Evolutionary conservation across 2,888 invertebrate species (phyloP), one percentile per base, ranked within the genome.

Genomic region (Sacculina carcini): DNA sequence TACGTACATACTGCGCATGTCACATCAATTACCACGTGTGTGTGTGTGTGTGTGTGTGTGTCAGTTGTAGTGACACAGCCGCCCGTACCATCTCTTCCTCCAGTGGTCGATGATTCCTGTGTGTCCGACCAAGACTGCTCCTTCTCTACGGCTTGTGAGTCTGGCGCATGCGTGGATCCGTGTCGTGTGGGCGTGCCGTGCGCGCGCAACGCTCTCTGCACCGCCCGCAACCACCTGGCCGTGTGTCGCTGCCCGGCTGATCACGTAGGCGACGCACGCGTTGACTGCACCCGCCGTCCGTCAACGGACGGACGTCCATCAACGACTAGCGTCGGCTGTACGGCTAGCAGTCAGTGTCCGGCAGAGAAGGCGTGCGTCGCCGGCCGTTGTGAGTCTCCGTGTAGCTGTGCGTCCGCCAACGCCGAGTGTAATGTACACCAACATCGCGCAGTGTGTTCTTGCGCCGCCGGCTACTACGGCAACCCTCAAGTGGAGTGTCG

Each of bases 371-470:
- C 81, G 54, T 89, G 89, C 65, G 73, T 79, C 57, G 76, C 78
- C 62, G 77, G 78, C 53, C 77, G 77, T 65, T 89, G 89, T 67
- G 77, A 79, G 28, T 42, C 42, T n/a, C 42, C 42, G 14, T 42
- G 42, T 28, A 42, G 28, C 28, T 42, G 42, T 16, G 42, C n/a
- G n/a, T n/a, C 26, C 24, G 42, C 26, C 42, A 42, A 42, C 64
- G 85, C 85, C 64, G 75, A 78, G 58, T 89, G 89, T 65, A 78
- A 83, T 65, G 85, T 86, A 54, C 70, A 83, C 60, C 81, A 86
- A 62, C 87, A 87, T 64, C 77, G 77, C 61, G 77, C 84, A n/a
- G 71, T 81, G 58, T 89, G 87, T 67, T 76, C 84, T 61, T 87
- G 87, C 67, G 74, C 79, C 62, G 54, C 54, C 16, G 79, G 84